A percentile compares a stretch with the other conserved stretches of the same genome.
Conservation (phyloP, 2,797 vertebrate species). For the Phrynocephalus forsythii region DNA sequence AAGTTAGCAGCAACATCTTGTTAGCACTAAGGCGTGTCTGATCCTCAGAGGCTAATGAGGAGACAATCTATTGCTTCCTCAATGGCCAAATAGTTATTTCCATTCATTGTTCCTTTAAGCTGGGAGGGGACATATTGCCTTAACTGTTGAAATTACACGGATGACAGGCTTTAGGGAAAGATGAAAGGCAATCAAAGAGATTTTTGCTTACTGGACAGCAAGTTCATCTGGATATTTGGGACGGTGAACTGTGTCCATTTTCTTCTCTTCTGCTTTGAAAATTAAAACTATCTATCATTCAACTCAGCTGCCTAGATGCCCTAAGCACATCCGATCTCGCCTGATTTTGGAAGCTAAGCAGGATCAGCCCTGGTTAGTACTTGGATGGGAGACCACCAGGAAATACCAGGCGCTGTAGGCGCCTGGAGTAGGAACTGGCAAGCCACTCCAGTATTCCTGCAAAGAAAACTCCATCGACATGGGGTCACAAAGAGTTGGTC, state of each 20-base stretch:
- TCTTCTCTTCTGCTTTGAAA: neutral
- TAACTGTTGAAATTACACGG: slow-evolving; percentile 13
- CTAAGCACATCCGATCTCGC: no score
- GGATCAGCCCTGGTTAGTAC: no score
- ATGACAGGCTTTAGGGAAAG: neutral
- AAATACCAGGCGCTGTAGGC: no score
- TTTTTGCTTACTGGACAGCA: neutral
- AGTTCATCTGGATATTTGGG: slow-evolving; percentile 6
- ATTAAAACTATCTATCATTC: neutral
- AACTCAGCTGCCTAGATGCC: no score
- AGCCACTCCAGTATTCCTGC: no score
- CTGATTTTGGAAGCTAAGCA: no score
- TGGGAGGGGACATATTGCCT: neutral
- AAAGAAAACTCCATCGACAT: no score
- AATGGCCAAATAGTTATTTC: slow-evolving; percentile 14
- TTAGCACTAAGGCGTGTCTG: slow-evolving; percentile 31
- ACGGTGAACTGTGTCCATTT: neutral
- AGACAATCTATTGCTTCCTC: slow-evolving; percentile 21
- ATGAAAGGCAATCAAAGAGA: slow-evolving; percentile 8
- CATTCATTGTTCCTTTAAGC: slow-evolving; percentile 30
- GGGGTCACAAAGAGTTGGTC: no score
- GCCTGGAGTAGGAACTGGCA: no score
- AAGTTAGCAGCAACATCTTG: slow-evolving; percentile 41
- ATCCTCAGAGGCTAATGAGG: slow-evolving; percentile 38
- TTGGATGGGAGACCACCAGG: no score